A percentile compares a stretch with the other conserved stretches of the same genome.
These are phyloP conservation scores for Hirundo rustica DNA, from an alignment of 2,797 vertebrate species.

Conservation along the genomic window DNA sequence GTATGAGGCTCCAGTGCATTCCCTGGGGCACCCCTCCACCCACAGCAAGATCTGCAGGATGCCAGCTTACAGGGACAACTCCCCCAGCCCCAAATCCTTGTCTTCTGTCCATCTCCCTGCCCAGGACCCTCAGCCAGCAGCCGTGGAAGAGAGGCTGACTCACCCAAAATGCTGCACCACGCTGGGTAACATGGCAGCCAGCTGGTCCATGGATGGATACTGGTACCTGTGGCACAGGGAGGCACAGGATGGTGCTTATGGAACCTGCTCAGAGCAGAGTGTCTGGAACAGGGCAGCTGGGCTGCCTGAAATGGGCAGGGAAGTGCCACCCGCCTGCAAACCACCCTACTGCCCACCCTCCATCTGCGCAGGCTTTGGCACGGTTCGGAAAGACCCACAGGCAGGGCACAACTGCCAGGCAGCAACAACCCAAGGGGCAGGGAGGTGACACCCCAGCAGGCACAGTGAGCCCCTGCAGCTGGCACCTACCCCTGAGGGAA, in stretches of 20 bases:
- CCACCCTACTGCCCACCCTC: background rate
- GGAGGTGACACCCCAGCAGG: background rate
- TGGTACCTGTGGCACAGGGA: conserved; percentile 83
- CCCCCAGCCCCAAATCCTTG: background rate
- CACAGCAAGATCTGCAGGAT: background rate
- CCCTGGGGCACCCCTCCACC: background rate
- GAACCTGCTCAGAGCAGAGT: fast-evolving
- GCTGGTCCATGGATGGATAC: conserved; percentile 96
- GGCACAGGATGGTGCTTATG: background rate
- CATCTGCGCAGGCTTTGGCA: fast-evolving
- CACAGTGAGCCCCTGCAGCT: background rate
- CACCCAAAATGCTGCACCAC: conserved; percentile 97
- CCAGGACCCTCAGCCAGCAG: background rate
- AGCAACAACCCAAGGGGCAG: background rate
- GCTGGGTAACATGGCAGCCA: conserved; percentile 93
- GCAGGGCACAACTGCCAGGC: background rate
- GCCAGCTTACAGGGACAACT: background rate
- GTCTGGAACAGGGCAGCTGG: background rate
- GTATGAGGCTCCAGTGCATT: fast-evolving
- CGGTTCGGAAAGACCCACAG: background rate
- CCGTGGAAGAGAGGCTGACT: background rate
- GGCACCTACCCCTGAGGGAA: conserved; percentile 81
- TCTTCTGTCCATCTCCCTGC: background rate
- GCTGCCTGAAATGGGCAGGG: background rate
- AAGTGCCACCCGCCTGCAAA: background rate